phyloP scores from a whole-genome alignment of 2,888 invertebrate species.

The Thelaira solivaga region DNA sequence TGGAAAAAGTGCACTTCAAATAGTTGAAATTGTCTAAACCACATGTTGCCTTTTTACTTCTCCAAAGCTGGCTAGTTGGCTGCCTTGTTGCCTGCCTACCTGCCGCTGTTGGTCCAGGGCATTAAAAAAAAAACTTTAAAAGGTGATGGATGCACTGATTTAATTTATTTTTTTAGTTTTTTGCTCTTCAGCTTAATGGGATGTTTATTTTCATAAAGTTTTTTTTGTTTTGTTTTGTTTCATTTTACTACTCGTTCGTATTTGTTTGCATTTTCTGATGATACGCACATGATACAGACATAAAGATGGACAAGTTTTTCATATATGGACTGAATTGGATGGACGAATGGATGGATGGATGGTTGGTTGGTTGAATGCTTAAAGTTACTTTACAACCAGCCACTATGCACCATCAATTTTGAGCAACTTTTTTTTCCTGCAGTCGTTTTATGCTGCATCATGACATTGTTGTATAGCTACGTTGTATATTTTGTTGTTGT shows the following conservation, averaged over 20 bases:
- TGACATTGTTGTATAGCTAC: slow-evolving; percentile 51
- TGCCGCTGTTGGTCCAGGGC: background rate
- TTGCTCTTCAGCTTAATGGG: slow-evolving; percentile 17
- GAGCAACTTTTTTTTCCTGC: slow-evolving; percentile 24
- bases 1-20: slow-evolving; percentile 8
- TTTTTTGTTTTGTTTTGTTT: background rate
- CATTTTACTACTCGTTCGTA: too few relatives aligned
- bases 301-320: slow-evolving; percentile 58
- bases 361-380: background rate
- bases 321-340: slow-evolving; percentile 36
- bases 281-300: slow-evolving; percentile 52
- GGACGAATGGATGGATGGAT: slow-evolving; percentile 10
- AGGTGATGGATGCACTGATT: slow-evolving; percentile 50
- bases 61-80: too few relatives aligned
- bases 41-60: slow-evolving; percentile 46
- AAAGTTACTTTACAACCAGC: slow-evolving; percentile 32
- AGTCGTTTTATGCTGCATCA: slow-evolving; percentile 46
- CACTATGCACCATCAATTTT: slow-evolving; percentile 1
- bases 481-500: background rate
- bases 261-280: slow-evolving; percentile 6
- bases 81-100: too few relatives aligned
- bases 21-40: slow-evolving; percentile 36
- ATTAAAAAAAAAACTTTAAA: slow-evolving; percentile 29
- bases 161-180: slow-evolving; percentile 30
- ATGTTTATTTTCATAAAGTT: slow-evolving; percentile 1